Conservation (phyloP, 1,140 invertebrate genomes). For the Centruroides vittatus region DNA sequence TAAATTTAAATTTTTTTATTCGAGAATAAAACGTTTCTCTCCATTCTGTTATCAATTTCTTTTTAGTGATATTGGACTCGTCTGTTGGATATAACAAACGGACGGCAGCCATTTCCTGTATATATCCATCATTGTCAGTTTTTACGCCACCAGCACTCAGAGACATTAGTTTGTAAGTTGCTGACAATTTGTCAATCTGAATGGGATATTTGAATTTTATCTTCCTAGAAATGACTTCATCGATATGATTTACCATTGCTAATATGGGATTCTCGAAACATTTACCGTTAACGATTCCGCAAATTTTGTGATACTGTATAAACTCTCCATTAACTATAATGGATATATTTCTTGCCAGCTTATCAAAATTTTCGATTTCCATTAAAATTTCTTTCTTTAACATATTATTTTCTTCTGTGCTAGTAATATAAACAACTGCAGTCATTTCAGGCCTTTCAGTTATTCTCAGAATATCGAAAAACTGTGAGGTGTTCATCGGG, state of each 20-base stretch:
- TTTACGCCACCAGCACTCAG: slow-evolving; percentile 69
- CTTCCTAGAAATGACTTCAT: slow-evolving; percentile 59
- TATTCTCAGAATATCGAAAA: no score
- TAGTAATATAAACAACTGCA: no score
- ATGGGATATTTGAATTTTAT: slow-evolving; percentile 62
- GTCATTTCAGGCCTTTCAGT: no score
- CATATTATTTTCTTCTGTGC: slow-evolving; percentile 37
- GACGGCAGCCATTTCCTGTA: slow-evolving; percentile 58
- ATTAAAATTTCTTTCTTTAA: slow-evolving; percentile 57
- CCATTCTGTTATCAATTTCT: slow-evolving; percentile 58
- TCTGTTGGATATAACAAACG: slow-evolving; percentile 74
- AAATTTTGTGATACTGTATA: slow-evolving; percentile 50
- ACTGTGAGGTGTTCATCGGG: no score
- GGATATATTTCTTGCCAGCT: slow-evolving; percentile 56
- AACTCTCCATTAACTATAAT: slow-evolving; percentile 25
- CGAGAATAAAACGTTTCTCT: slow-evolving; percentile 60
- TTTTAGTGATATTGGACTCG: slow-evolving; percentile 55
- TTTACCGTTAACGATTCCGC: slow-evolving; percentile 61
- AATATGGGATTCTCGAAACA: slow-evolving; percentile 54
- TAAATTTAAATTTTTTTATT: slow-evolving; percentile 58
- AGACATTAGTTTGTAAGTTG: slow-evolving; percentile 64
- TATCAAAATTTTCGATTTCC: slow-evolving; percentile 56
- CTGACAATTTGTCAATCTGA: slow-evolving; percentile 71
- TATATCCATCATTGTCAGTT: slow-evolving; percentile 50
- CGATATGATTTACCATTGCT: slow-evolving; percentile 64